These are phyloP conservation scores for Chaetodon trifascialis DNA, from an alignment of 2,113 vertebrate species.

Conservation along the genomic window DNA sequence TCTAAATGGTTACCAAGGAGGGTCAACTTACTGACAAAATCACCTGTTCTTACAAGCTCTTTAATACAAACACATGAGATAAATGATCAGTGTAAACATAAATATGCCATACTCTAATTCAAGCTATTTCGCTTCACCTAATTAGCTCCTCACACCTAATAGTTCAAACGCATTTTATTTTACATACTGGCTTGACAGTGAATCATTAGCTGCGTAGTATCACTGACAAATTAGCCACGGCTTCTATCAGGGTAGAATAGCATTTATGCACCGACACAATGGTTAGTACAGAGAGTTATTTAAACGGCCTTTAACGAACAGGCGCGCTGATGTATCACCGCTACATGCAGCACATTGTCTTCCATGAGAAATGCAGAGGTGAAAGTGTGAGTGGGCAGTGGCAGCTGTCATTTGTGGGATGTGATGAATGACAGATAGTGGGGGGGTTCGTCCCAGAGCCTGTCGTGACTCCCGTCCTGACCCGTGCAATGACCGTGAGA, in stretches of 20 bases:
- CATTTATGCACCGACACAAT: constrained; percentile 10
- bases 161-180: constrained; percentile 13
- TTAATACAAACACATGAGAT: not conserved
- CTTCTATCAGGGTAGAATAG: not conserved
- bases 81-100: not conserved
- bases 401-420: constrained; percentile 79
- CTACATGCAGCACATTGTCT: constrained; percentile 61
- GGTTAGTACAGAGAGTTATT: not conserved
- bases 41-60: not conserved
- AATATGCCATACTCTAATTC: not conserved
- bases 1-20: constrained; percentile 5
- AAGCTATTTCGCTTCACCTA: not conserved
- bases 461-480: constrained; percentile 75
- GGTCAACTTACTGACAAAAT: constrained; percentile 1
- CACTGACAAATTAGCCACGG: not conserved
- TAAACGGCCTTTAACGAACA: not conserved
- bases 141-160: not conserved
- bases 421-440: constrained; percentile 79
- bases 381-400: constrained; percentile 72
- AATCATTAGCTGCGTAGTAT: not conserved
- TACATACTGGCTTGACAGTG: not conserved
- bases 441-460: constrained; percentile 54
- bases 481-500: constrained; percentile 69
- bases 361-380: constrained; percentile 71
- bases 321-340: constrained; percentile 20